Conservation (phyloP, 2,113 vertebrate genomes). For the Sturnus vulgaris region DNA sequence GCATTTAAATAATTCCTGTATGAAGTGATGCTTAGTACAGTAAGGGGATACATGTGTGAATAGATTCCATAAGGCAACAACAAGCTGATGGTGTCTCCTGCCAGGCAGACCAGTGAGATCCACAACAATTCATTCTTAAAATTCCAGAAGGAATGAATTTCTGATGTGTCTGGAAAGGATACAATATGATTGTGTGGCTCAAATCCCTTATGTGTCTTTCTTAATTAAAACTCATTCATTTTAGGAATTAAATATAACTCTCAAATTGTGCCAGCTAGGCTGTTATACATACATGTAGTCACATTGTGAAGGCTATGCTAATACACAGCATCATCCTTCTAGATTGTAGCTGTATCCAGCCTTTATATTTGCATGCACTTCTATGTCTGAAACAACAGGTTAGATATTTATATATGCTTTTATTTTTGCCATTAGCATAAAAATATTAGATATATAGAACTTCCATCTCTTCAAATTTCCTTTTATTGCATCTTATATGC, state of each 20-base stretch:
- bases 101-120: neutral
- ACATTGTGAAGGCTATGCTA: neutral
- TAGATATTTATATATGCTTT: neutral
- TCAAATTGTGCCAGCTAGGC: neutral
- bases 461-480: neutral
- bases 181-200: neutral
- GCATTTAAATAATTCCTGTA: neutral
- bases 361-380: neutral
- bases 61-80: neutral
- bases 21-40: neutral
- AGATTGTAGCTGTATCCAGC: neutral
- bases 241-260: neutral
- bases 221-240: neutral
- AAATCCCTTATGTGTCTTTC: neutral
- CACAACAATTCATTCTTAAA: slow-evolving; percentile 16
- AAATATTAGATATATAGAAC: neutral
- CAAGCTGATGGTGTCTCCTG: neutral
- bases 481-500: neutral
- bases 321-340: neutral
- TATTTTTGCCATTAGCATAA: neutral
- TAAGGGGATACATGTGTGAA: neutral
- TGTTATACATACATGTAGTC: neutral
- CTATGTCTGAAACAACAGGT: neutral
- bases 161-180: neutral
- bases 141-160: neutral